Percentiles rank a stretch among this genome's conserved stretches.
Conservation (phyloP, 1,140 invertebrate genomes). For the Lerema accius region DNA sequence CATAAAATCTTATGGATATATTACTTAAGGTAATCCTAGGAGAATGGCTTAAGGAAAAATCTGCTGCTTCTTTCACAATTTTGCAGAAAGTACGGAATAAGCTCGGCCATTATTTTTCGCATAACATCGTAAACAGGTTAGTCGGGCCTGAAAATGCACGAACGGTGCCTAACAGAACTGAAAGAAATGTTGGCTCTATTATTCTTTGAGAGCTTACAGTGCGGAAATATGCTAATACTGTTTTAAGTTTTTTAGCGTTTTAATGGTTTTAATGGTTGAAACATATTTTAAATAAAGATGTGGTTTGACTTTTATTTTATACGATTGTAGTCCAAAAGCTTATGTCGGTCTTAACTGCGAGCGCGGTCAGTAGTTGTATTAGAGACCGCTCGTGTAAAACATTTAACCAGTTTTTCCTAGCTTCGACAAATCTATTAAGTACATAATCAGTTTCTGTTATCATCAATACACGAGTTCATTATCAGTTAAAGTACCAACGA, state of each 20-base stretch:
- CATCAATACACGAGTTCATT: too few species aligned
- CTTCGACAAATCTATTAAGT: too few species aligned
- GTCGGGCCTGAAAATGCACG: conserved; percentile 12
- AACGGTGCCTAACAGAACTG: conserved; percentile 1
- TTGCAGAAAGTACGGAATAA: conserved; percentile 14
- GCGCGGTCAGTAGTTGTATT: too few species aligned
- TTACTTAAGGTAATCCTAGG: conserved; percentile 18
- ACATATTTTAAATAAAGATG: too few species aligned
- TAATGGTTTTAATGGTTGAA: too few species aligned
- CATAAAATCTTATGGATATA: conserved; percentile 18
- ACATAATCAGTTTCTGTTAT: too few species aligned
- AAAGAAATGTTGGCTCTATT: conserved; percentile 4
- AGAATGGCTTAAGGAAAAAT: conserved; percentile 17
- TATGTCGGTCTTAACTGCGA: too few species aligned
- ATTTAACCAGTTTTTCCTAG: too few species aligned
- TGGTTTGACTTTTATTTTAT: too few species aligned
- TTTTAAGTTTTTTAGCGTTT: not conserved
- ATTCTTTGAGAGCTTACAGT: not conserved
- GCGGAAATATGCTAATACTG: not conserved
- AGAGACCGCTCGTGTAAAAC: too few species aligned
- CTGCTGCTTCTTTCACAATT: conserved; percentile 22
- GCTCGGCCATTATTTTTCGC: conserved; percentile 18
- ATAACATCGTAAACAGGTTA: conserved; percentile 24
- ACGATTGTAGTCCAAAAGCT: too few species aligned
- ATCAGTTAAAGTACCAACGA: too few species aligned